Evolutionary conservation across 1,140 invertebrate species (phyloP).

Genomic region (Steinernema feltiae): DNA sequence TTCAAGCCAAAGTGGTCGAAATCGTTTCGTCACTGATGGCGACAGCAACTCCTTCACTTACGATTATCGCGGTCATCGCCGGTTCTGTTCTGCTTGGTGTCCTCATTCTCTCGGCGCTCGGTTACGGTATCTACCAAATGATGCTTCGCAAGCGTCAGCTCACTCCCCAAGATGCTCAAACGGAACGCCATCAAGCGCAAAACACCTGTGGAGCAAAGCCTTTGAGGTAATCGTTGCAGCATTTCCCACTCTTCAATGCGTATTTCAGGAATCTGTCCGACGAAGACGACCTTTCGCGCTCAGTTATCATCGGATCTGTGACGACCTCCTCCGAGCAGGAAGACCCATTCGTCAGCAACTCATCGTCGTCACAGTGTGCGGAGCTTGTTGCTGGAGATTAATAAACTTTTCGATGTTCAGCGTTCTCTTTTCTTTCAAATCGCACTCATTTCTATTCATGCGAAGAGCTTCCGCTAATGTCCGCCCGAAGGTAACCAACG

Average conservation of each 20-base stretch:
- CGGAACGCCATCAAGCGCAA: not conserved
- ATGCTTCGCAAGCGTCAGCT: not conserved
- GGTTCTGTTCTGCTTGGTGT: not conserved
- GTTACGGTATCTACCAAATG: not conserved
- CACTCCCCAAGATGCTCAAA: not conserved
- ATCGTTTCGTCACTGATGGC: too few relatives aligned
- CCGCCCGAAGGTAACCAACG: too few relatives aligned
- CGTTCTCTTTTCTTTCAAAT: not conserved
- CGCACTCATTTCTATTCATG: not conserved
- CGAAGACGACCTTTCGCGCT: not conserved
- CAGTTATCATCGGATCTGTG: not conserved
- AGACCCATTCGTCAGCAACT: not conserved
- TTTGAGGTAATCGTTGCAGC: not conserved
- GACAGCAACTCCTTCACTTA: too few relatives aligned
- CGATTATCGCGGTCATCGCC: not conserved
- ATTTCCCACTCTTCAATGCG: not conserved
- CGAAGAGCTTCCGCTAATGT: too few relatives aligned
- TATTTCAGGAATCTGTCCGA: not conserved
- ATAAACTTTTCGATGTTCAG: not conserved
- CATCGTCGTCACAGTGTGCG: not conserved
- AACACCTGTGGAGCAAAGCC: not conserved
- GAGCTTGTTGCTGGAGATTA: not conserved
- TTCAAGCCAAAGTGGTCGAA: too few relatives aligned
- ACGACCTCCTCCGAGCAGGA: not conserved
- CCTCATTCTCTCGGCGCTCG: not conserved